These are phyloP conservation scores for Drosophila engyochracea DNA, from an alignment of 2,888 invertebrate genomes.

Conservation along the genomic window DNA sequence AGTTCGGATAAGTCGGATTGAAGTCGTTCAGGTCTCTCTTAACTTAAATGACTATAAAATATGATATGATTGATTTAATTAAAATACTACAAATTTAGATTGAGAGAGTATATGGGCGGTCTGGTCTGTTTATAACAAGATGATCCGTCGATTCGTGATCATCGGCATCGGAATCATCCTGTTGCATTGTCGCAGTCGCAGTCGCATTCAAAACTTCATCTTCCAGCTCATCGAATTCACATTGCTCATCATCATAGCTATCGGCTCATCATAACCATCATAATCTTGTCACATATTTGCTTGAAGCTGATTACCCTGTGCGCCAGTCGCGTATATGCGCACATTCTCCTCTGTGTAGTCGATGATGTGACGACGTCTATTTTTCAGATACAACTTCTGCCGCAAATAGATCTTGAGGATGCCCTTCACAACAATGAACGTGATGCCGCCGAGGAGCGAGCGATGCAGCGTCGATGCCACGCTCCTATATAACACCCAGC, in stretches of 20 bases:
- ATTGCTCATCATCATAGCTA: not conserved
- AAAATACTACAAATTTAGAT: constrained; percentile 42
- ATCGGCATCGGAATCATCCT: not conserved
- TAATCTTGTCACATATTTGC: constrained; percentile 9
- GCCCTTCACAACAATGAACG: constrained; percentile 96
- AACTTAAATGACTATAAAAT: not conserved
- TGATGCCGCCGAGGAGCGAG: constrained; percentile 95
- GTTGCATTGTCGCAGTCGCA: not conserved
- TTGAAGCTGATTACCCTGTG: not conserved
- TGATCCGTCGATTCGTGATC: constrained; percentile 1
- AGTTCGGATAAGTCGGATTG: too few relatives aligned
- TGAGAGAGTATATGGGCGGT: constrained; percentile 26
- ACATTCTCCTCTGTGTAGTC: constrained; percentile 90
- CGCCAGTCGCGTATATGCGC: constrained; percentile 57
- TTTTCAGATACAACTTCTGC: constrained; percentile 95
- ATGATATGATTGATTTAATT: constrained; percentile 2
- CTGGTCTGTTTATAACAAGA: constrained; percentile 33
- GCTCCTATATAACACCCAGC: constrained; percentile 94
- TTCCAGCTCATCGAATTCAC: not conserved
- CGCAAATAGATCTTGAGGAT: constrained; percentile 97
- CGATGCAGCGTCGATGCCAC: constrained; percentile 95
- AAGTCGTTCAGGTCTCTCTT: too few relatives aligned
- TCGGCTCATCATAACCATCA: constrained; percentile 1
- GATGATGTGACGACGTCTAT: constrained; percentile 94
- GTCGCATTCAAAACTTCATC: not conserved